Conservation (phyloP, 1,140 invertebrate genomes). For the Bicyclus anynana region DNA sequence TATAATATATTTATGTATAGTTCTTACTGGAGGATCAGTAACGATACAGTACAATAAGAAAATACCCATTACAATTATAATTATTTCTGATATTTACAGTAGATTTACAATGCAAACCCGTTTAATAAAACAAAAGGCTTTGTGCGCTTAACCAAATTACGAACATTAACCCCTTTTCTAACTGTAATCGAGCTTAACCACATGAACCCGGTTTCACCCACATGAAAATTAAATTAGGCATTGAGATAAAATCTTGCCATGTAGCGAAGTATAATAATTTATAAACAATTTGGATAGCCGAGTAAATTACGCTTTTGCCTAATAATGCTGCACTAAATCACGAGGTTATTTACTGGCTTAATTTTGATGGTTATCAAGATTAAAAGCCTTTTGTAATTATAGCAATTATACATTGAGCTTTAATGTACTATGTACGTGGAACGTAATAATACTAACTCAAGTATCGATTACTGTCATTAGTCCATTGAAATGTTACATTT, state of each 20-base stretch:
- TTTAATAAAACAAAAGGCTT: not conserved
- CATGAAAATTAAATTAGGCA: slow-evolving; percentile 1
- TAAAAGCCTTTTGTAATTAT: not conserved
- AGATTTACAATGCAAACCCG: not conserved
- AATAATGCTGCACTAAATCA: not conserved
- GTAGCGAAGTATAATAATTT: not conserved
- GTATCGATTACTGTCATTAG: no score
- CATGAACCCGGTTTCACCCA: not conserved
- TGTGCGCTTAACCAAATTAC: not conserved
- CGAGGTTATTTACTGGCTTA: not conserved
- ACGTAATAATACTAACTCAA: no score
- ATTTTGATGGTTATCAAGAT: not conserved
- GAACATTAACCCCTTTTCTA: not conserved
- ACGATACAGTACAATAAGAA: no score
- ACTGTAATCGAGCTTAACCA: not conserved
- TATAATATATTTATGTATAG: no score
- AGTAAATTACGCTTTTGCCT: not conserved
- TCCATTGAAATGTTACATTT: no score
- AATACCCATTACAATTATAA: no score
- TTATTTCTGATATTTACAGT: not conserved
- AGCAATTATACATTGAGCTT: not conserved
- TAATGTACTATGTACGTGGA: no score
- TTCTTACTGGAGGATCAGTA: no score
- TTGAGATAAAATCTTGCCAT: not conserved
- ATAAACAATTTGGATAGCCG: not conserved